Evolutionary conservation across 1,140 invertebrate genomes (phyloP), one percentile per base, ranked within the genome.

Genomic region (Drosophila novamexicana): DNA sequence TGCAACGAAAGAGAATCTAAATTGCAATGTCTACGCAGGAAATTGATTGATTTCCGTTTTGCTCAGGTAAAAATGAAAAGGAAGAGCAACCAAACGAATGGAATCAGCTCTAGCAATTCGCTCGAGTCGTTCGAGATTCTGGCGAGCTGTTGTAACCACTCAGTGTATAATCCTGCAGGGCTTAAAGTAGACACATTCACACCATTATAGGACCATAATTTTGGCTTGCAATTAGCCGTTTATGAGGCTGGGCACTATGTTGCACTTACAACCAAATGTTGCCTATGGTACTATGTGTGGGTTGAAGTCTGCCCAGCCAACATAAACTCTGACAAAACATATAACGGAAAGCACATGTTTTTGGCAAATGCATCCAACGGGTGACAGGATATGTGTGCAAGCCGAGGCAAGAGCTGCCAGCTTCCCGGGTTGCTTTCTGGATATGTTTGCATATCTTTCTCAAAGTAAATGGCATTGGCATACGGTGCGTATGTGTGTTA

Each of bases 11-110:
- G 18, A 16, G 14, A 18, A 42, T 50, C 54, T 44, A 66, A 75
- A 75, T 66, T 73, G 70, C 58, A 67, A 71, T 71, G 83, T 88
- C 84, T 88, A 80, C 66, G 76, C 83, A 88, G 83, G 83, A 88
- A 88, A 88, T 88, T 88, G 83, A 88, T 88, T 88, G 83, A 88
- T 88, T 88, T 88, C 83, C 83, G 72, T 40, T 61, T 29, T 45
- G 63, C 57, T 59, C 44, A 50, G 63, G 45, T 45, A 34, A 62
- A 64, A 84, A 50, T 74, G 12, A 29, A 34, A 42, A 54, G 49
- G 80, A 61, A 79, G 9, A 16, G 9, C 32, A 50, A 50, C 9
- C 0, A 40, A 42, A 29, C 9, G 14, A 61, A 58, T 39, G 2
- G 16, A 40, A 40, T 10, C 36, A 34, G n/a, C 12, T 1, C 1